A percentile compares a stretch with the other conserved stretches of the same genome.
phyloP scores from a whole-genome alignment of 2,888 invertebrate genomes.

The Galerucella nymphaeae region DNA sequence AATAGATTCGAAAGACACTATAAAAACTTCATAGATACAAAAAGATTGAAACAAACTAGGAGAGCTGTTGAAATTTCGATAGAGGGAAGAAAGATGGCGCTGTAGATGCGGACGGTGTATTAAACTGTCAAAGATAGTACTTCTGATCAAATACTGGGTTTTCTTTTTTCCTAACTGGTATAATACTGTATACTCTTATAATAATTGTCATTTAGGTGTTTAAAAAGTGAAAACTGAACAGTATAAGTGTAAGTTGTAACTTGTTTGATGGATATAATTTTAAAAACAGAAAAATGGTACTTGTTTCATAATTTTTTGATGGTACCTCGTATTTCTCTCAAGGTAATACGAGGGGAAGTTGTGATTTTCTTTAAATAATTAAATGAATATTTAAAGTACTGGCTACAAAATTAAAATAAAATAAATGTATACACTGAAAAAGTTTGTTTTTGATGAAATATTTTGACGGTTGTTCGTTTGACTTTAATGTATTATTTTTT shows the following conservation, averaged over 20 bases:
- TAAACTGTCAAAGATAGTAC: slow-evolving; percentile 4
- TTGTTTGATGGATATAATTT: no score
- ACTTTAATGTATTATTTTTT: not conserved
- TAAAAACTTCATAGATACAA: slow-evolving; percentile 89
- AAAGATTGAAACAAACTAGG: slow-evolving; percentile 80
- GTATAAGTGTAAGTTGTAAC: not conserved
- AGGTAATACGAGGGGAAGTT: no score
- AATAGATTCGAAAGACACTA: slow-evolving; percentile 93
- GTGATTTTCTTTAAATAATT: not conserved
- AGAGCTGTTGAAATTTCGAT: slow-evolving; percentile 95
- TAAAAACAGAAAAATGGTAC: no score
- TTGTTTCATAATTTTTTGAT: no score
- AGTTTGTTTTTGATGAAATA: not conserved
- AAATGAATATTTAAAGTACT: slow-evolving; percentile 2
- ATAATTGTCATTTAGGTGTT: not conserved
- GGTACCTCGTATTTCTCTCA: no score
- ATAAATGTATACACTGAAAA: not conserved
- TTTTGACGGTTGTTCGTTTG: not conserved
- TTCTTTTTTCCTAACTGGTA: not conserved
- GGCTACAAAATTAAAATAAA: not conserved
- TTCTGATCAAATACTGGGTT: not conserved
- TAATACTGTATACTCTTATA: not conserved
- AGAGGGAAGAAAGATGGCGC: slow-evolving; percentile 95
- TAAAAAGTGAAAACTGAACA: not conserved
- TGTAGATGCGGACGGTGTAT: slow-evolving; percentile 68